Evolutionary conservation across 2,113 vertebrate genomes (phyloP).

Genomic region (Isichthys henryi): DNA sequence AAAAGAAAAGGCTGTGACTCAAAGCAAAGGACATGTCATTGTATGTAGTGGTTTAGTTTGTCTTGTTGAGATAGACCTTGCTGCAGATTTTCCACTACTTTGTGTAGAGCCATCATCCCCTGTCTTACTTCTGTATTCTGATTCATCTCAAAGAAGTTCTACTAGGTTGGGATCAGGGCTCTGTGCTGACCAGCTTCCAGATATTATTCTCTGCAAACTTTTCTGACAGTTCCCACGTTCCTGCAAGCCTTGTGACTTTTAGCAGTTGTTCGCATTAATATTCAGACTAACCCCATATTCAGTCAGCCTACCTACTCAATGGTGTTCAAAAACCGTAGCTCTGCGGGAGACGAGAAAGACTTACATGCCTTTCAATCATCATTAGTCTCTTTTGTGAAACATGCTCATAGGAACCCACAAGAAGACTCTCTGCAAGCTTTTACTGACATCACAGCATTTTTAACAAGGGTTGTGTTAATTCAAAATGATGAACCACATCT

Average conservation of each 20-base stretch:
- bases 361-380: background rate
- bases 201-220: background rate
- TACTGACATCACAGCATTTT: background rate
- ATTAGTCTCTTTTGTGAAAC: constrained; percentile 1
- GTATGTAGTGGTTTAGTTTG: background rate
- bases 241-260: background rate
- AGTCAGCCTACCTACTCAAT: background rate
- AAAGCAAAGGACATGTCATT: background rate
- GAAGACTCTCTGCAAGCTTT: background rate
- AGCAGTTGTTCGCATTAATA: background rate
- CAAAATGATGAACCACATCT: constrained; percentile 36
- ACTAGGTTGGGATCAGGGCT: background rate
- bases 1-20: background rate
- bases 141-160: background rate
- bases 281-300: background rate
- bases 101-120: background rate
- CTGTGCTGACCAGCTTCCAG: background rate
- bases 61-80: background rate
- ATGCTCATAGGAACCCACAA: background rate
- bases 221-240: background rate
- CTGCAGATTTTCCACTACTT: background rate
- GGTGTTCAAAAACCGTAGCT: background rate
- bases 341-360: background rate
- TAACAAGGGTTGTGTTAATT: constrained; percentile 32
- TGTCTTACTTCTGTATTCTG: background rate